Base-by-base conservation (phyloP, 2,888 invertebrate species). In the Leucophora obtusa region DNA sequence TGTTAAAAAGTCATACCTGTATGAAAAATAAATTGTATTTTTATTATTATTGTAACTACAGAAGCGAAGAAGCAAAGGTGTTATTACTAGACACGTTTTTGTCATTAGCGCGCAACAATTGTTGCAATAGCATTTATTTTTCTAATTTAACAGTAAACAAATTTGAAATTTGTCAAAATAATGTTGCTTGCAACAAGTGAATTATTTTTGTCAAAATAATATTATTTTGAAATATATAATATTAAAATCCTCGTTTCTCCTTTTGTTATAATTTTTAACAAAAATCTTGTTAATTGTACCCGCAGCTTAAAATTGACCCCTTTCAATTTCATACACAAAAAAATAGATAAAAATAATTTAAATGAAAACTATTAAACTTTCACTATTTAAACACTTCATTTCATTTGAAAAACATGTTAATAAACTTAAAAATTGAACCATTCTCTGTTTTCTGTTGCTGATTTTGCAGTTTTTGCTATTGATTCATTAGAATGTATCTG, bases 51-150 rank as follows among this genome's bases (percentile, higher is more conserved):
- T 2, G 1, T 68, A 68, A 38, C 78, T 14, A n/a, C 63, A 69
- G 72, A 58, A 60, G 72, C 56, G 17, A 47, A 38, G 9, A 50
- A 68, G 66, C 35, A 68, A 54, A 72, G 77, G 66, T 66, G 66
- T 66, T 72, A n/a, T n/a, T n/a, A 62, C 50, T 17, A 53, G 71
- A 72, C 77, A 78, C 77, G 77, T 72, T 78, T 78, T 78, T 56
- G 60, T 68, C 77, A 72, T 78, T 78, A 72, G 66, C 66, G 18
- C 11, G 53, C 15, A 15, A 33, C 28, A 62, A 62, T 17, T 65
- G 17, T 65, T 50, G 47, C 62, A 72, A 53, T 17, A 10, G 58
- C 6, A 62, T 17, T 63, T 33, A 9, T 33, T 35, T 66, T 9
- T 14, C 21, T 47, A n/a, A 47, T n/a, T 47, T 47, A 18, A 66